Conservation (phyloP, 2,888 invertebrate species). For the Ennomos erosarius region DNA sequence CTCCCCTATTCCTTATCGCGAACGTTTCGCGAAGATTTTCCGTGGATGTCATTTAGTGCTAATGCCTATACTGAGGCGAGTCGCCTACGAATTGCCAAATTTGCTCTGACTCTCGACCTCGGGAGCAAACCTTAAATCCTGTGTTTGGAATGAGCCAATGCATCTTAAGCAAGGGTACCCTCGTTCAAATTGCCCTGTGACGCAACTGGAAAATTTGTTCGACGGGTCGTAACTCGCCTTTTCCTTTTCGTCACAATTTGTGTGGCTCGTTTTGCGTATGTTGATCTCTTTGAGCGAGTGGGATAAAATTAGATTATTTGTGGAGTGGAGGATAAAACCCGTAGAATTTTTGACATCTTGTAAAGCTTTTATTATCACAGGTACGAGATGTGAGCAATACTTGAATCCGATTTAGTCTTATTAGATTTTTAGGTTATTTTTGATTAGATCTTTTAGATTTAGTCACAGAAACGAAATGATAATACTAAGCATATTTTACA, state of each 20-base stretch:
- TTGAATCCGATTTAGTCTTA: no score
- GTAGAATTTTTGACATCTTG: slow-evolving; percentile 13
- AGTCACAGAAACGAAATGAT: no score
- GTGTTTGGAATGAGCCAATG: slow-evolving; percentile 80
- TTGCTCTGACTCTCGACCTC: slow-evolving; percentile 68
- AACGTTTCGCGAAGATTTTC: slow-evolving; percentile 72
- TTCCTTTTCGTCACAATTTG: slow-evolving; percentile 49
- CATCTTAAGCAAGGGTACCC: slow-evolving; percentile 78
- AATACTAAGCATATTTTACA: no score
- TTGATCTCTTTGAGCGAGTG: slow-evolving; percentile 31
- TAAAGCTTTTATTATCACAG: neutral
- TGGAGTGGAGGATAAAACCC: slow-evolving; percentile 9
- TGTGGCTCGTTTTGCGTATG: slow-evolving; percentile 42
- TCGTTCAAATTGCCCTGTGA: slow-evolving; percentile 69
- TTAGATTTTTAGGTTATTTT: no score
- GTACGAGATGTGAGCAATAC: no score
- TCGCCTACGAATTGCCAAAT: slow-evolving; percentile 80
- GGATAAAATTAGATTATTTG: slow-evolving; percentile 34
- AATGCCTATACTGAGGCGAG: slow-evolving; percentile 78
- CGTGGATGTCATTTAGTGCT: slow-evolving; percentile 83
- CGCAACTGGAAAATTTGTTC: slow-evolving; percentile 58
- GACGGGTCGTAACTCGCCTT: slow-evolving; percentile 47
- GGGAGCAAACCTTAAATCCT: slow-evolving; percentile 74
- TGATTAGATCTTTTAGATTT: no score
- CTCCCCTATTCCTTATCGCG: slow-evolving; percentile 71